Evolutionary conservation across 2,113 vertebrate species (phyloP), one percentile per base, ranked within the genome.

Genomic region (Candoia aspera): DNA sequence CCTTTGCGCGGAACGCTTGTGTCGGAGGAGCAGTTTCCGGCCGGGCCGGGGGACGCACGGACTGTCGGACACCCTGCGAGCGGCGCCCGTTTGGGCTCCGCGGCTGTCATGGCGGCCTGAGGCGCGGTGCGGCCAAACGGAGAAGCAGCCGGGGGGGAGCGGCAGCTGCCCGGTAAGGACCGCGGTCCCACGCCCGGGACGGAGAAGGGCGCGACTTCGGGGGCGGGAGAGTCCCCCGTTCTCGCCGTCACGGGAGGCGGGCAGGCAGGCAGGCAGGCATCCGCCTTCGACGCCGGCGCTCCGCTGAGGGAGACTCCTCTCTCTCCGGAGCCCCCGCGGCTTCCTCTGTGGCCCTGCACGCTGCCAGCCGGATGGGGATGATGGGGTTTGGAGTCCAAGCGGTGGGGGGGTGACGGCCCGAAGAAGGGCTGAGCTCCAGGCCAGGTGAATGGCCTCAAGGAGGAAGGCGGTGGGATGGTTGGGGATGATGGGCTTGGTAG

Each of bases 71-170:
- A 4, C 68, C 19, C 68, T 79, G 68, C 15, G 33, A 37, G 68
- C 33, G 68, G 33, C 68, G 68, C 68, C 68, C 68, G 68, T 37
- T 79, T 79, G n/a, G 68, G 68, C 42, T 8, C 55, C 21, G 84
- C 24, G 29, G 91, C 86, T 62, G 79, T 92, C 57, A 85, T 89
- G 91, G 87, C 87, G 73, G 91, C 91, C 37, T 89, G 87, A 89
- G 91, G 87, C 13, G 57, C 21, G 91, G 57, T 23, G 57, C 24
- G 26, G 17, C 55, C 54, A 2, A 29, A 9, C 37, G 42, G 11
- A n/a, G 62, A 46, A 9, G 3, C 4, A n/a, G n/a, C 19, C 46
- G 58, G 46, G 46, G 4, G 90, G 42, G 2, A n/a, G 33, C 29
- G 84, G 46, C 58, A 6, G 11, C 42, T 15, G 21, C 29, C 54